Percentiles rank a stretch among this genome's conserved stretches.
phyloP scores from a whole-genome alignment of 2,888 invertebrate species.

The Proisotoma minuta region DNA sequence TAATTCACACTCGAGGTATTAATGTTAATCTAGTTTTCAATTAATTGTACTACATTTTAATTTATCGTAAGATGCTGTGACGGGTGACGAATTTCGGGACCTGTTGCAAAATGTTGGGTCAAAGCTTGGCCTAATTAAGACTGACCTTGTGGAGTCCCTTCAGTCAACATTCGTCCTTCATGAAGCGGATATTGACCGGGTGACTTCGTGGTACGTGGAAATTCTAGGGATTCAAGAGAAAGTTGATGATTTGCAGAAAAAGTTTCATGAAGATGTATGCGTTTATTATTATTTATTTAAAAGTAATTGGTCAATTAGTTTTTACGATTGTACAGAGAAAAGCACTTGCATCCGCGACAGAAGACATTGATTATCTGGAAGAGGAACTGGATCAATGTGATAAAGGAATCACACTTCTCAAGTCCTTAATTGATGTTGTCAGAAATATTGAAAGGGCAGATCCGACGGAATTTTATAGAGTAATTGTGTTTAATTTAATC shows the following conservation, averaged over 20 bases:
- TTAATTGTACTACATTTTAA: not conserved
- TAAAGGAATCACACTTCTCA: constrained; percentile 27
- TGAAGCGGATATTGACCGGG: constrained; percentile 41
- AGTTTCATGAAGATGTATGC: constrained; percentile 29
- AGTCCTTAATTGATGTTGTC: constrained; percentile 30
- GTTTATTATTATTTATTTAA: not conserved
- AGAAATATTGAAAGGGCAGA: constrained; percentile 39
- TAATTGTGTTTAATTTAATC: constrained; percentile 6
- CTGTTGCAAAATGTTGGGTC: constrained; percentile 23
- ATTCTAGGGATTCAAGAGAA: constrained; percentile 30
- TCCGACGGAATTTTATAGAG: constrained; percentile 24
- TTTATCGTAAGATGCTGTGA: constrained; percentile 25
- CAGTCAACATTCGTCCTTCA: constrained; percentile 32
- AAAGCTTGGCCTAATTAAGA: constrained; percentile 31
- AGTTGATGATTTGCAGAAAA: constrained; percentile 14
- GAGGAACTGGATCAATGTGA: constrained; percentile 24
- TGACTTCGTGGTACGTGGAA: constrained; percentile 39
- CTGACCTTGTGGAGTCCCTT: constrained; percentile 31
- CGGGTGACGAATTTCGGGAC: constrained; percentile 33
- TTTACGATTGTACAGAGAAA: constrained; percentile 24
- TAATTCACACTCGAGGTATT: constrained; percentile 37
- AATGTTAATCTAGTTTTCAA: constrained; percentile 1
- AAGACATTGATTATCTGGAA: constrained; percentile 28
- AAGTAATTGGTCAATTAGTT: not conserved
- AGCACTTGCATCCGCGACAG: constrained; percentile 22